Conservation (phyloP, 2,888 invertebrate genomes). For the Brachylomia viminalis region DNA sequence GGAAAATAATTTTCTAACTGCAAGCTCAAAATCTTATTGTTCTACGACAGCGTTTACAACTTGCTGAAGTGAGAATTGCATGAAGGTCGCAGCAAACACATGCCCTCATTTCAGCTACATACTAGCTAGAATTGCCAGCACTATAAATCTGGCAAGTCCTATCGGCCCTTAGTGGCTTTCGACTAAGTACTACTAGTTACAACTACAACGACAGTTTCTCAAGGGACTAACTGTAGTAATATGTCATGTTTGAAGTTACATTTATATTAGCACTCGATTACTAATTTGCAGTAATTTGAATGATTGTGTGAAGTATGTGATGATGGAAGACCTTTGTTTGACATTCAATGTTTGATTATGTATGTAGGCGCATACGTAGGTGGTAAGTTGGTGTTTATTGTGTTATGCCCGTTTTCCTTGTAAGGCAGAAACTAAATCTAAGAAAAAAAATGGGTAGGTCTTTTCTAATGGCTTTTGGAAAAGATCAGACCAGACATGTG, state of each 20-base stretch:
- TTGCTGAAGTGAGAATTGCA: not conserved
- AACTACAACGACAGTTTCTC: constrained; percentile 8
- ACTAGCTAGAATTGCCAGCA: not conserved
- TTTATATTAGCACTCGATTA: constrained; percentile 20
- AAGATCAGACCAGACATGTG: not conserved
- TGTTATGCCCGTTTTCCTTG: constrained; percentile 31
- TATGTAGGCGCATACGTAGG: constrained; percentile 30
- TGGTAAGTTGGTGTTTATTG: not conserved
- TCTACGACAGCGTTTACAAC: not conserved
- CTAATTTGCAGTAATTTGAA: constrained; percentile 50
- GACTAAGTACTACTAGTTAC: not conserved
- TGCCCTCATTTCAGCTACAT: not conserved
- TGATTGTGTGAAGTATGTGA: constrained; percentile 46
- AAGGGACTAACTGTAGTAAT: not conserved
- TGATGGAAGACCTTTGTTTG: constrained; percentile 51
- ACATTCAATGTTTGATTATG: constrained; percentile 36
- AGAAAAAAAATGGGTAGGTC: not conserved
- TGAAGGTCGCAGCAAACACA: not conserved
- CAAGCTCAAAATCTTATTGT: not conserved
- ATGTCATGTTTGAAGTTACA: constrained; percentile 15
- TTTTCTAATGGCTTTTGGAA: not conserved
- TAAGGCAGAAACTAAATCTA: not conserved
- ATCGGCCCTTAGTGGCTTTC: constrained; percentile 28
- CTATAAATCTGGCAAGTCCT: constrained; percentile 17
- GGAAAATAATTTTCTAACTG: not conserved